These are phyloP conservation scores for Theocolax elegans DNA, from an alignment of 1,140 invertebrate genomes.

Conservation along the genomic window DNA sequence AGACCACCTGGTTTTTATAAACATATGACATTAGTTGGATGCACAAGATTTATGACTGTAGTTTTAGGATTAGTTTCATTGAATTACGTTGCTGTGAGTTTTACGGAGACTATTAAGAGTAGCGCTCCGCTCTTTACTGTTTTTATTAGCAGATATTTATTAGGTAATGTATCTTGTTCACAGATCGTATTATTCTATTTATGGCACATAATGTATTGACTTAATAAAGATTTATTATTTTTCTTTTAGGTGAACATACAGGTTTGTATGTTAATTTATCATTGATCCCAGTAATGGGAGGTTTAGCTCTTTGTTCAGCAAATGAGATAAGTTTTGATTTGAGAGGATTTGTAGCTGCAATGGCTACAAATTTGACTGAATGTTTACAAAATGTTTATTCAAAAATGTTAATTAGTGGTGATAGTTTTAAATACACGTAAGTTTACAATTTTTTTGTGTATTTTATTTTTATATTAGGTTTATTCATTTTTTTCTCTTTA, in stretches of 20 bases:
- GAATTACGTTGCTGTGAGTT: constrained; percentile 87
- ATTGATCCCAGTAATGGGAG: constrained; percentile 86
- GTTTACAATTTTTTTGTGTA: constrained; percentile 55
- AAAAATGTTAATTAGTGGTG: constrained; percentile 84
- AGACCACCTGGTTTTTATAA: constrained; percentile 79
- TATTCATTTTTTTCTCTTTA: too few relatives aligned
- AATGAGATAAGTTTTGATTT: constrained; percentile 87
- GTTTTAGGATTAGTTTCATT: constrained; percentile 81
- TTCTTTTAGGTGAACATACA: constrained; percentile 75
- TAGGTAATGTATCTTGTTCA: constrained; percentile 67
- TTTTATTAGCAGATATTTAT: constrained; percentile 77
- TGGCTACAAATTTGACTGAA: constrained; percentile 86
- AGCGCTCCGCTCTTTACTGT: constrained; percentile 88
- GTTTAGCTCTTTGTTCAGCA: constrained; percentile 83
- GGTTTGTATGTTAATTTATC: constrained; percentile 82
- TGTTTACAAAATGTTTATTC: constrained; percentile 89
- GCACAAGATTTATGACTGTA: constrained; percentile 82
- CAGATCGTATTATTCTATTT: not conserved
- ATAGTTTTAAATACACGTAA: constrained; percentile 84
- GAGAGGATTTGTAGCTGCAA: constrained; percentile 81
- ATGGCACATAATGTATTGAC: constrained; percentile 23
- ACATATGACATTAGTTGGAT: constrained; percentile 82
- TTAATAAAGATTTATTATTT: constrained; percentile 37
- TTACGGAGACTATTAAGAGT: constrained; percentile 89
- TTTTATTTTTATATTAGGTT: constrained; percentile 29